Percentiles rank a stretch among this genome's conserved stretches.
Conservation (phyloP, 2,113 vertebrate species). For the Pardalotus punctatus region DNA sequence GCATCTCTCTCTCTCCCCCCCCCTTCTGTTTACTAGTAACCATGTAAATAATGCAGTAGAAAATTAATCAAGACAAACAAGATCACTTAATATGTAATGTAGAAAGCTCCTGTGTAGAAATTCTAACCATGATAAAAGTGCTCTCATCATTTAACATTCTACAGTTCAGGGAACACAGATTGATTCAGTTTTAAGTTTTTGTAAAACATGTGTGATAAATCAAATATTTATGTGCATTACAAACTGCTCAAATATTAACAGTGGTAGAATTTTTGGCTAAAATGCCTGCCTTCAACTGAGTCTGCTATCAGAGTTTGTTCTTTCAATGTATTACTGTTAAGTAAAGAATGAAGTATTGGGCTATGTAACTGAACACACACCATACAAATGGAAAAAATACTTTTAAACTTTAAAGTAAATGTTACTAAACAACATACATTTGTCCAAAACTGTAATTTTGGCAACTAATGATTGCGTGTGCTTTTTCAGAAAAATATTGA, state of each 20-base stretch:
- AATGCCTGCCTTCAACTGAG: slow-evolving; percentile 29
- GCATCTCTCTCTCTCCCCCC: slow-evolving; percentile 26
- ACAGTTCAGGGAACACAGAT: slow-evolving; percentile 30
- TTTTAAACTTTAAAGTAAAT: not conserved
- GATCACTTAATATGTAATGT: slow-evolving; percentile 21
- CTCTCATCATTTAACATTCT: not conserved
- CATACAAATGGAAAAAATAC: not conserved
- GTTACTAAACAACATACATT: not conserved
- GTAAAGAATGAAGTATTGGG: not conserved
- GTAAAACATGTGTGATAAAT: not conserved
- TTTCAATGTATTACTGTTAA: slow-evolving; percentile 8
- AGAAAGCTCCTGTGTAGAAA: slow-evolving; percentile 25
- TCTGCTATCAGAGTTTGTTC: not conserved
- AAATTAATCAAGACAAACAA: slow-evolving; percentile 52
- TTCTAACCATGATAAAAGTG: slow-evolving; percentile 32
- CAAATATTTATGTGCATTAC: slow-evolving; percentile 4
- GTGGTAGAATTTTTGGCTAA: slow-evolving; percentile 32
- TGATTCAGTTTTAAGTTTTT: slow-evolving; percentile 20
- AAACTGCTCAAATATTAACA: slow-evolving; percentile 34
- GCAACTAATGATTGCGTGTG: not conserved
- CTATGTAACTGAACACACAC: not conserved
- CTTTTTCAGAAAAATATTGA: slow-evolving; percentile 2
- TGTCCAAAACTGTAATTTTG: slow-evolving; percentile 11
- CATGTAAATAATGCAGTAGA: slow-evolving; percentile 38
- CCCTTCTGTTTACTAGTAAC: slow-evolving; percentile 26